Evolutionary conservation across 2,888 invertebrate species (phyloP).

Genomic region (Parnassius smintheus): DNA sequence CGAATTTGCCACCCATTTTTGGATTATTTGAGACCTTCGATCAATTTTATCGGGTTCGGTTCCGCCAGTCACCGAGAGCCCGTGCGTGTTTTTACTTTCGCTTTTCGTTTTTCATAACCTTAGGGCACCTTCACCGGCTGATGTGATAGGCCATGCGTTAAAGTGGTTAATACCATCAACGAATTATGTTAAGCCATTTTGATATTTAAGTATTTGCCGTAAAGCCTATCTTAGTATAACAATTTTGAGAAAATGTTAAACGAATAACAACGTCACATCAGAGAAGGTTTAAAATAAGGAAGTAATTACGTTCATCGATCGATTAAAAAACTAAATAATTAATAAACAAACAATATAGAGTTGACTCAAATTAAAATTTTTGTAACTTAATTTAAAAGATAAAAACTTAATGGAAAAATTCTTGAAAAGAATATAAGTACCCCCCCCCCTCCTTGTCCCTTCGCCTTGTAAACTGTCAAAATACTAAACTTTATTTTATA

Average conservation of each 20-base stretch:
- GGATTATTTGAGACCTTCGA: conserved; percentile 64
- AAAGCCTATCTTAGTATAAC: conserved; percentile 9
- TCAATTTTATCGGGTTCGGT: conserved; percentile 47
- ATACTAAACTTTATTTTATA: no score
- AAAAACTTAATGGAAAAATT: no score
- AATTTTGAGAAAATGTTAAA: not conserved
- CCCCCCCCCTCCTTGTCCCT: no score
- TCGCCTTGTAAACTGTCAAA: no score
- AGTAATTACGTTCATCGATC: conserved; percentile 23
- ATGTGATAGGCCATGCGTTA: conserved; percentile 29
- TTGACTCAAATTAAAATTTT: not conserved
- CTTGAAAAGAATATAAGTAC: no score
- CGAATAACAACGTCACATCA: conserved; percentile 18
- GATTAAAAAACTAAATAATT: conserved; percentile 8
- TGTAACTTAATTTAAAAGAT: no score
- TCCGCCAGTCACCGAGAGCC: conserved; percentile 63
- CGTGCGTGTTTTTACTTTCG: conserved; percentile 56
- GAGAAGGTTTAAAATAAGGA: conserved; percentile 17
- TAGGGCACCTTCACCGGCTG: conserved; percentile 40
- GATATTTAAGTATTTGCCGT: conserved; percentile 14
- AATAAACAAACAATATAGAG: not conserved
- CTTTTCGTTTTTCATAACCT: conserved; percentile 68
- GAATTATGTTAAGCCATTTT: conserved; percentile 5
- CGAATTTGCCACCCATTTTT: conserved; percentile 66
- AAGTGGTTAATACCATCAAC: conserved; percentile 15